Base-by-base conservation (phyloP, 1,140 invertebrate genomes). In the Drosophila albomicans region DNA sequence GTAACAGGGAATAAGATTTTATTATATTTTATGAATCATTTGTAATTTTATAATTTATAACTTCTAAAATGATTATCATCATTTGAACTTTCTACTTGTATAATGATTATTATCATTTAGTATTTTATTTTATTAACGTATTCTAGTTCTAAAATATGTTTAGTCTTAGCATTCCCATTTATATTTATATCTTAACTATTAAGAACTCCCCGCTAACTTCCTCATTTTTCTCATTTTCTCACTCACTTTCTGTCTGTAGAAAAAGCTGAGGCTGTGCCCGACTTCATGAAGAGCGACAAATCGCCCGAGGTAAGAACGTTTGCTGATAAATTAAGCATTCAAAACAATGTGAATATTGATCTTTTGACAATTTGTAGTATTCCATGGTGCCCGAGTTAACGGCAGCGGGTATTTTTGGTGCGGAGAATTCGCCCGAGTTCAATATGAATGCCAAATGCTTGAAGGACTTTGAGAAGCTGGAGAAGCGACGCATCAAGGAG, bases 381-480 rank as follows among this genome's bases (percentile, higher is more conserved):
- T 94, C 94, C 20, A 93, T 95, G 52, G 91, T 95, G 72, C 93
- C 94, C 3, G 91, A 96, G 94, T 93, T 93, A 54, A 67, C 72
- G 5, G 66, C 68, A 28, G 80, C 75, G 5, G 78, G 71, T 0
- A 82, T 91, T 25, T 91, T 96, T 80, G 95, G 96, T 41, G 64
- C 87, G 3, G 93, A 96, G 45, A 96, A 96, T 73, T 92, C 95
- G 7, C 92, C 94, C 7, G 91, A 92, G 16, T 93, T 94, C 52
- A 95, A 96, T 76, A 93, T 95, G 81, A 96, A 96, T 78, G 95
- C 96, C 80, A 96, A 96, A 88, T 94, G 94, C 68, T 65, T 89
- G 13, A 96, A 96, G 85, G 96, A 97, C 76, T 96, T 96, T 79
- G 96, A 97, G 62, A 96, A 97, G 78, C 82, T 95, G 73, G 96